Evolutionary conservation across 2,888 invertebrate species (phyloP).

Genomic region (Lithosia quadra): DNA sequence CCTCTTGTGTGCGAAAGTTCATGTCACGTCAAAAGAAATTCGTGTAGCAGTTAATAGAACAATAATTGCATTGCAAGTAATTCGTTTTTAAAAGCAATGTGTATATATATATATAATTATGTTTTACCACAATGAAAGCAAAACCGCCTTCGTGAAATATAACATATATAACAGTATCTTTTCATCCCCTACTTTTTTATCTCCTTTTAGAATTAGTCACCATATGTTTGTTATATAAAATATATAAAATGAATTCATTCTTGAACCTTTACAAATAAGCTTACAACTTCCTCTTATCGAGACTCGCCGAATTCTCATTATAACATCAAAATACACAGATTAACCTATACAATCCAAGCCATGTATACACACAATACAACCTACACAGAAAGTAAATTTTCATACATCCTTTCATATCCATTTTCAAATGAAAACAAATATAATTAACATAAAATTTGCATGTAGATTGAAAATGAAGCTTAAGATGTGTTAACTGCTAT

Average conservation of each 20-base stretch:
- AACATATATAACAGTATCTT: too few species aligned
- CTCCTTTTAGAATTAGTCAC: background rate
- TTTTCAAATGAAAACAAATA: conserved; percentile 17
- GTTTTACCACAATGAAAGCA: too few species aligned
- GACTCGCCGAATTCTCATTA: background rate
- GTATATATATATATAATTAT: too few species aligned
- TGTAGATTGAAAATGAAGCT: conserved; percentile 27
- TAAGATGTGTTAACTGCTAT: conserved; percentile 16
- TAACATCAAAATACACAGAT: background rate
- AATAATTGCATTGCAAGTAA: too few species aligned
- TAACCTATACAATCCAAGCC: conserved; percentile 1
- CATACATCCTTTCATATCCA: background rate
- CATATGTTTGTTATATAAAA: too few species aligned
- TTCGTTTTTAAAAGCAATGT: too few species aligned
- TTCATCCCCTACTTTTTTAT: background rate
- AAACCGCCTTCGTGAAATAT: too few species aligned
- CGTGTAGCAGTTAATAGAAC: too few species aligned
- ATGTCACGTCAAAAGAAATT: too few species aligned
- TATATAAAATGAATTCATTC: background rate
- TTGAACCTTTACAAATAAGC: background rate
- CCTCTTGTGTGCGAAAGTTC: too few species aligned
- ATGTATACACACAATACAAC: background rate
- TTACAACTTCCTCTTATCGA: background rate
- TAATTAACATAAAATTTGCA: conserved; percentile 25
- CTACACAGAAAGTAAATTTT: background rate